Base-by-base conservation (phyloP, 2,113 vertebrate genomes). In the Oenanthe melanoleuca region DNA sequence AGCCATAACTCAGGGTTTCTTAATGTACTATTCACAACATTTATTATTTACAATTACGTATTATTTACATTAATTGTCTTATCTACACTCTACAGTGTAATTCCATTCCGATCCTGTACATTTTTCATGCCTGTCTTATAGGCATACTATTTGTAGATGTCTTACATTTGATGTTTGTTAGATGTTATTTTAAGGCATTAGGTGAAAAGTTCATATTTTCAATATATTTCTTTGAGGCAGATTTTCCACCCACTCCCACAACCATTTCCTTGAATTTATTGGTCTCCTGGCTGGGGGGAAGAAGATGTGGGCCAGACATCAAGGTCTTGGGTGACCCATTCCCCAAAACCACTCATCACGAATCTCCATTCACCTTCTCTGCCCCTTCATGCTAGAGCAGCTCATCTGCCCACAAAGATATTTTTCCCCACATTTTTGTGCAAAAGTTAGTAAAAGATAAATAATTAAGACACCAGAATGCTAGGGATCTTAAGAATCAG, bases 231-330 rank as follows among this genome's bases (percentile, higher is more conserved):
- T 40, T 78, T 52, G 13, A 81, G 29, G 47, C 5, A 60, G n/a
- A 69, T 65, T 69, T 88, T 53, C 40, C 37, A 64, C 21, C 31
- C 25, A 20, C 0, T 1, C 38, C 8, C n/a, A 56, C 28, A 69
- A 82, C 5, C 0, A 0, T 6, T 52, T 57, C 57, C 37, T 64
- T 44, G 6, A 75, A 47, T 72, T 53, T 37, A 38, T 0, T 49
- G 49, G 60, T 34, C 44, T 56, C 14, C 6, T 47, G 17, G 25
- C 8, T 63, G 40, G 10, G 81, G 17, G 13, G 13, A 20, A 89
- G 34, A 33, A 82, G 26, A 34, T 21, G 34, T 2, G 4, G 26
- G 6, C 40, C 83, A 64, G 25, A 38, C 18, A 83, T 9, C 13
- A 61, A 45, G 20, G 38, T 18, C 45, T 8, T n/a, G 59, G n/a